Evolutionary conservation across 2,888 invertebrate species (phyloP), one percentile per base, ranked within the genome.

Genomic region (Himalopsyche tibetana): DNA sequence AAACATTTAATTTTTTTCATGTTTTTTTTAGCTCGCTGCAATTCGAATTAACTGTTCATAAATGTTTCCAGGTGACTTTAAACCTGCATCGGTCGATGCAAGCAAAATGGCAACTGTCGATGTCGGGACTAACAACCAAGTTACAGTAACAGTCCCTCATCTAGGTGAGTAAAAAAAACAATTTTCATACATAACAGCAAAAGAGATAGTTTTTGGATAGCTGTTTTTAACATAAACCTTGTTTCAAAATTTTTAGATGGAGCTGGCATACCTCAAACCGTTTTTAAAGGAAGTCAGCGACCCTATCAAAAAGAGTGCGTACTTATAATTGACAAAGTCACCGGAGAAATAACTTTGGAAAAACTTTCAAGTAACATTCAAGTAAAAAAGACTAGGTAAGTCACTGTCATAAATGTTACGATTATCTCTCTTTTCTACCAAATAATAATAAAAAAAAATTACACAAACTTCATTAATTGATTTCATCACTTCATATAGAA

Each of bases 21-120:
- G 9, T 11, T 51, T 11, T 51, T 51, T 11, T 9, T 51, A 9
- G 12, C 12, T 51, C 4, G 15, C 8, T 15, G 3, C 45, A 45
- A 9, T 9, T 45, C 9, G 2, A 8, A 45, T 1, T 51, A 51
- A 51, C 45, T 51, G 12, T 63, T 63, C 15, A 63, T 63, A 19
- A 63, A 63, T 42, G 63, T 51, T 94, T 95, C 83, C 92, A 99
- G 98, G 99, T 96, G 99, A 99, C 92, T 99, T 99, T 92, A 99
- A 99, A 91, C 99, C 99, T 89, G 99, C 99, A n/a, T 99, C 98
- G 90, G 98, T 99, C 84, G 99, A 99, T 92, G 96, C 96, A 80
- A 96, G 96, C 90, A 97, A 98, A 93, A 96, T 97, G 94, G 98
- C 98, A 56, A 95, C 95, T 42, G 96, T 99, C 86, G 98, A 98